Conservation (phyloP, 2,888 invertebrate species). For the Periphyllus acericola region DNA sequence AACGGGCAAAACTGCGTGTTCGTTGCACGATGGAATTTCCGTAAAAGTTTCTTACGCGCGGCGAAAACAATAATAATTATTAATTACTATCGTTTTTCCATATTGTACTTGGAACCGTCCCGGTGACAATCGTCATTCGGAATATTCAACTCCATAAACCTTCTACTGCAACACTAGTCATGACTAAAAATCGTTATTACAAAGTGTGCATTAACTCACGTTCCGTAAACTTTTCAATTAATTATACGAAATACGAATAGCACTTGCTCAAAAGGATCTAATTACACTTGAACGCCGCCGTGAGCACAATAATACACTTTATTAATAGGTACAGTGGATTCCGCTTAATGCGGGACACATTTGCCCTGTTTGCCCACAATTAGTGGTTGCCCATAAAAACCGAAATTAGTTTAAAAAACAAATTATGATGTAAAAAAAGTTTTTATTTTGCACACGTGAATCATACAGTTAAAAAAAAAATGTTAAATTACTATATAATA, state of each 20-base stretch:
- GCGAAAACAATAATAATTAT: background rate
- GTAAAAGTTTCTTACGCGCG: background rate
- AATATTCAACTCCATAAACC: background rate
- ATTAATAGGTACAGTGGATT: slow-evolving; percentile 21
- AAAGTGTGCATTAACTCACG: slow-evolving; percentile 9
- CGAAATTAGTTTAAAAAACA: too few relatives aligned
- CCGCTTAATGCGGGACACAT: too few relatives aligned
- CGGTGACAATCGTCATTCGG: background rate
- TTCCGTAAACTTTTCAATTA: slow-evolving; percentile 25
- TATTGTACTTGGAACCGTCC: background rate
- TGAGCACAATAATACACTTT: slow-evolving; percentile 18
- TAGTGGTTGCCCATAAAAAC: too few relatives aligned
- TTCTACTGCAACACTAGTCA: background rate
- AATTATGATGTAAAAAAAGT: too few relatives aligned
- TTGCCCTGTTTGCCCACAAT: too few relatives aligned
- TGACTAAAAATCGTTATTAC: slow-evolving; percentile 11
- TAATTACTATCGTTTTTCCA: background rate
- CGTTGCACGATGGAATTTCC: background rate
- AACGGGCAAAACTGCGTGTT: too few relatives aligned
- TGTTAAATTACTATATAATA: too few relatives aligned
- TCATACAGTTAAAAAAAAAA: too few relatives aligned
- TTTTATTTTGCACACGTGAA: too few relatives aligned
- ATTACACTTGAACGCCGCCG: background rate
- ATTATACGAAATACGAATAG: slow-evolving; percentile 27
- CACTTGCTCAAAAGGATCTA: slow-evolving; percentile 21